These are phyloP conservation scores for Oasisia sp. DNA, from an alignment of 2,888 invertebrate genomes.

Conservation along the genomic window DNA sequence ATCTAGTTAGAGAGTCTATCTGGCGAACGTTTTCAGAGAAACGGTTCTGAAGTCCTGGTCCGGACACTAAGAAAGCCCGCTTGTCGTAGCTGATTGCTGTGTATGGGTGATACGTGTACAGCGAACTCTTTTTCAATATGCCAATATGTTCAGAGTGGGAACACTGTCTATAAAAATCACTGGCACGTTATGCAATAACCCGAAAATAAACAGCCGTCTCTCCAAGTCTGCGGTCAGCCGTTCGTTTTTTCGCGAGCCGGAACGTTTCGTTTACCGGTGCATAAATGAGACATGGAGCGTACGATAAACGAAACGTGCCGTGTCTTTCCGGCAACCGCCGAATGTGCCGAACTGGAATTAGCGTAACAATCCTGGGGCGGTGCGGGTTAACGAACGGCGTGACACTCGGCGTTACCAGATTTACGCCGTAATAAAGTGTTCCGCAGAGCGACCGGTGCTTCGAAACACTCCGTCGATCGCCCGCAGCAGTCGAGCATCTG, in stretches of 20 bases:
- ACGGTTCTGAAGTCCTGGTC: no score
- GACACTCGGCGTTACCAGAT: background rate
- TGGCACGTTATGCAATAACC: background rate
- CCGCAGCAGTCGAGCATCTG: background rate
- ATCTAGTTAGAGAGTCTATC: no score
- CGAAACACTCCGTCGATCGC: background rate
- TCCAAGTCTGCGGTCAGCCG: no score
- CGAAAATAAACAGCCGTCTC: background rate
- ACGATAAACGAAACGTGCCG: constrained; percentile 13
- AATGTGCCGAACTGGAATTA: background rate
- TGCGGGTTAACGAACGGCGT: background rate
- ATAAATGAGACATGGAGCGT: background rate
- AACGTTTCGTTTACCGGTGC: constrained; percentile 3
- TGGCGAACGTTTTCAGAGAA: no score
- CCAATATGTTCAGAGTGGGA: background rate
- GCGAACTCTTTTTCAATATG: background rate
- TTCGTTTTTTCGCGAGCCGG: background rate
- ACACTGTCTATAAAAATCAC: background rate
- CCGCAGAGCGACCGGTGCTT: background rate
- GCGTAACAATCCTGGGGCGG: background rate
- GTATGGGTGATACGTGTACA: no score
- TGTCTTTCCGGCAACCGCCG: background rate
- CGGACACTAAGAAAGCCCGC: no score
- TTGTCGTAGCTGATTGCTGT: no score
- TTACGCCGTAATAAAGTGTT: background rate